phyloP scores from a whole-genome alignment of 2,113 vertebrate genomes.

The Chlamydotis undulata region DNA sequence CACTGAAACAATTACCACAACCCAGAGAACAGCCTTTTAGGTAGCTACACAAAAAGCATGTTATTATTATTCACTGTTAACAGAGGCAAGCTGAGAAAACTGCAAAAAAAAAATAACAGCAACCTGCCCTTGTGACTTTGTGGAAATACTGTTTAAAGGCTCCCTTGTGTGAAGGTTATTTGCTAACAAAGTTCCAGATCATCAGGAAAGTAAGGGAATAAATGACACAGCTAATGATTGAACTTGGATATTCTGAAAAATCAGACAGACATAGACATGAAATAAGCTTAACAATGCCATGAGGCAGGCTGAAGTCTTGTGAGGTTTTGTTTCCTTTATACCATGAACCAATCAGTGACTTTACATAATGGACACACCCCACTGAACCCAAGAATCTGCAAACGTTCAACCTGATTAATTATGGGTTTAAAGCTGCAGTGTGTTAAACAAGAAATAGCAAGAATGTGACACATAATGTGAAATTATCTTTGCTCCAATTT shows the following conservation, averaged over 20 bases:
- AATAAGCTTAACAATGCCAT: background rate
- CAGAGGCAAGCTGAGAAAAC: background rate
- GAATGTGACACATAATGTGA: background rate
- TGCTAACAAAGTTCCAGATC: background rate
- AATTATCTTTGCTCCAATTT: background rate
- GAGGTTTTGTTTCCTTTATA: background rate
- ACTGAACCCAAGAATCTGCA: background rate
- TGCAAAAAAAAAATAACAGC: background rate
- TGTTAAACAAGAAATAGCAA: background rate
- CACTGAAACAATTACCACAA: conserved; percentile 1
- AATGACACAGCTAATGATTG: background rate
- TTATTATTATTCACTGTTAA: background rate
- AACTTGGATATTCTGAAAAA: background rate
- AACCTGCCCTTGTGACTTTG: background rate
- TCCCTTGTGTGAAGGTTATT: background rate
- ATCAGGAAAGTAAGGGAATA: background rate
- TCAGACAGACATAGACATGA: background rate
- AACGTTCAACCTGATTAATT: background rate
- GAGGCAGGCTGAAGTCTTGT: background rate
- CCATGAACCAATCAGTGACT: background rate
- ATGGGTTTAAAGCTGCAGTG: background rate
- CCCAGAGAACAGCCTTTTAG: background rate
- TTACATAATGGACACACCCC: background rate
- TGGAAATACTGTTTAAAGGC: background rate
- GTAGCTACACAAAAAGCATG: background rate